A percentile compares a stretch with the other conserved stretches of the same genome.
Evolutionary conservation across 1,140 invertebrate species (phyloP).

Genomic region (Myzus persicae): DNA sequence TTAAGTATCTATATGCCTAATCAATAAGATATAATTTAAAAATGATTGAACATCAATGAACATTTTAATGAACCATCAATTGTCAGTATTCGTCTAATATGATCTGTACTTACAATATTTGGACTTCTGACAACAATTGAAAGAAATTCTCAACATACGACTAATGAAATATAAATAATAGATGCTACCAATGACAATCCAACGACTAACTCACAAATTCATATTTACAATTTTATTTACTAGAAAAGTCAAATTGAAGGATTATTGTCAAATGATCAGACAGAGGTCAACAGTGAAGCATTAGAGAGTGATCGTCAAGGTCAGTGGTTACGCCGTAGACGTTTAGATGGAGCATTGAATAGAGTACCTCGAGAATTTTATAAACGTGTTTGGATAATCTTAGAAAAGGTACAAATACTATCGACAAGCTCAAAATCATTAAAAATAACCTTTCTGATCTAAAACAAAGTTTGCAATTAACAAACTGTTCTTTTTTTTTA

Average conservation of each 20-base stretch:
- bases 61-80: too few species aligned
- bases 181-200: constrained; percentile 41
- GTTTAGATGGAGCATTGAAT: constrained; percentile 96
- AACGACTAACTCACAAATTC: background rate
- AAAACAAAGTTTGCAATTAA: too few species aligned
- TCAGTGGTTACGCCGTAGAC: constrained; percentile 92
- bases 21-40: too few species aligned
- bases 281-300: constrained; percentile 66
- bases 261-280: constrained; percentile 67
- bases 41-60: too few species aligned
- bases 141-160: background rate
- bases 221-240: constrained; percentile 49
- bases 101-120: too few species aligned
- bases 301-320: constrained; percentile 86
- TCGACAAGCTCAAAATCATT: background rate
- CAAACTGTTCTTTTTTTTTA: constrained; percentile 63
- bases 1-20: too few species aligned
- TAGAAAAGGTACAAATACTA: constrained; percentile 77
- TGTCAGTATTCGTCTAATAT: too few species aligned
- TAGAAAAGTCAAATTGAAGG: constrained; percentile 83
- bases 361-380: constrained; percentile 97
- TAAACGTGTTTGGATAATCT: constrained; percentile 88
- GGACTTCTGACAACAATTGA: too few species aligned
- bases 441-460: background rate
- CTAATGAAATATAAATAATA: background rate